Conservation (phyloP, 2,797 vertebrate genomes). For the Phrynocephalus forsythii region DNA sequence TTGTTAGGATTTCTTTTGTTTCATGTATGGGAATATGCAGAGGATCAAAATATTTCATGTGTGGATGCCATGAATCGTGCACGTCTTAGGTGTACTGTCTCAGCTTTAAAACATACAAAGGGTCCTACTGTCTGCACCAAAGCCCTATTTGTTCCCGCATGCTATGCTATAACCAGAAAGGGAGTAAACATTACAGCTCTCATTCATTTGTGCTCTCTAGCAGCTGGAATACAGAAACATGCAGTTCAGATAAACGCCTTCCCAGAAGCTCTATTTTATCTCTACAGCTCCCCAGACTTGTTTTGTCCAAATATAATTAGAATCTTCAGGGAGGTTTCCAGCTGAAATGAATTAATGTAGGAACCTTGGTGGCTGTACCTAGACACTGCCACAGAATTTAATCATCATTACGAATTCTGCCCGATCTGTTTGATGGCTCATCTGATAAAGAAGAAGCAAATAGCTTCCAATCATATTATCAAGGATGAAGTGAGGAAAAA, state of each 20-base stretch:
- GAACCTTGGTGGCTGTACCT: background rate
- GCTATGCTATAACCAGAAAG: background rate
- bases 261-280: background rate
- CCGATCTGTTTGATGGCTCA: conserved; percentile 10
- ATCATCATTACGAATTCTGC: conserved; percentile 7
- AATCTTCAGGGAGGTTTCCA: background rate
- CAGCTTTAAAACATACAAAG: background rate
- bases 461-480: background rate
- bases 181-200: background rate
- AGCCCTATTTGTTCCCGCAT: background rate
- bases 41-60: background rate
- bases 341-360: background rate
- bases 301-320: background rate
- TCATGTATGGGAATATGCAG: background rate
- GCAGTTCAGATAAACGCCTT: background rate
- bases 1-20: background rate
- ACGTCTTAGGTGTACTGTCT: background rate
- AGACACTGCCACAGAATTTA: background rate
- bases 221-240: no score
- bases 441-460: conserved; percentile 5
- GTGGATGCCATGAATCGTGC: background rate
- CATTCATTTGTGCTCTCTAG: background rate
- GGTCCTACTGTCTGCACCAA: background rate
- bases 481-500: conserved; percentile 25
- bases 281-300: background rate